These are phyloP conservation scores for Ictidomys tridecemlineatus DNA, from an alignment of 2,113 vertebrate species.

Conservation along the genomic window DNA sequence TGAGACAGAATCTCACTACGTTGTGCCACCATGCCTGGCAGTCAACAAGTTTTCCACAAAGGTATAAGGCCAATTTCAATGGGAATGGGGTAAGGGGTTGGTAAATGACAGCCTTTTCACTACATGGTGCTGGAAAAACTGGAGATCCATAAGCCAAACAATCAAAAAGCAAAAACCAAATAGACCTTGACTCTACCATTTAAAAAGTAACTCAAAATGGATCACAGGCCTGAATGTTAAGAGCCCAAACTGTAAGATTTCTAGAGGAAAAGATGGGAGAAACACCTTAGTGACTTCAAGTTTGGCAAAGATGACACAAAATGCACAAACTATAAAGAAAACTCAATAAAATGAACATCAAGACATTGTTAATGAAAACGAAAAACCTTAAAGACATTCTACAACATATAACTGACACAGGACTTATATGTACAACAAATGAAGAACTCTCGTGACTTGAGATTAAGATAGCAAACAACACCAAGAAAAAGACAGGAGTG, in stretches of 20 bases:
- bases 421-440: background rate
- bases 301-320: constrained; percentile 45
- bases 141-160: background rate
- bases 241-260: background rate
- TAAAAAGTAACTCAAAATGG: background rate
- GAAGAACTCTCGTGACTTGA: background rate
- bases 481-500: background rate
- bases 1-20: no score
- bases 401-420: background rate
- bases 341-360: constrained; percentile 3
- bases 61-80: background rate
- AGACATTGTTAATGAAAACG: background rate
- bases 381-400: background rate
- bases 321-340: constrained; percentile 21
- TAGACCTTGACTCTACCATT: background rate
- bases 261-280: background rate
- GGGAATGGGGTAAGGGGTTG: background rate
- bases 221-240: background rate
- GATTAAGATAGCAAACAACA: background rate
- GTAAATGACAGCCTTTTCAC: background rate
- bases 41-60: background rate
- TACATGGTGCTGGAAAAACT: background rate
- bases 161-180: background rate
- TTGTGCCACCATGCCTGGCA: no score
- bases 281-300: background rate